Conservation (phyloP, 2,113 vertebrate species). For the Cavia aperea region DNA sequence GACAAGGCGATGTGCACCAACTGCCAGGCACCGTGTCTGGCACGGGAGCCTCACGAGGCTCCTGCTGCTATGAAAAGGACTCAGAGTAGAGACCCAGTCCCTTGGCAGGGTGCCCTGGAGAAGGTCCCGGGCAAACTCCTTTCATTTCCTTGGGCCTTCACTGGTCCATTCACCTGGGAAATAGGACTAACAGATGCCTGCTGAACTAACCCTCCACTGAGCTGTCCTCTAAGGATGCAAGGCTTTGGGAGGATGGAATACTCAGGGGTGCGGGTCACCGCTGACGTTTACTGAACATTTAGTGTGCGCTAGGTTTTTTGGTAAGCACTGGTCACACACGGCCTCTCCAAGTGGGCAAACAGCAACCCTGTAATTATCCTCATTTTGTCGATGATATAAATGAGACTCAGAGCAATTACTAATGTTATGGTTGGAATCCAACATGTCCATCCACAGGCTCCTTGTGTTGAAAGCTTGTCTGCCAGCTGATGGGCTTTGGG, state of each 20-base stretch:
- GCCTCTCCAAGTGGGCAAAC: neutral
- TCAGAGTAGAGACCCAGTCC: too few relatives aligned
- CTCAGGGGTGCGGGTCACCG: neutral
- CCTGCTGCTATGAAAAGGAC: neutral
- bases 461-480: neutral
- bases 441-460: neutral
- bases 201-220: neutral
- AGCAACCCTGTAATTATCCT: slow-evolving; percentile 26
- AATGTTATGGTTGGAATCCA: neutral
- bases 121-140: neutral
- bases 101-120: too few relatives aligned
- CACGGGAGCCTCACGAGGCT: rapidly evolving
- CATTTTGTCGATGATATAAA: slow-evolving; percentile 28
- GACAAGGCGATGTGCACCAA: neutral
- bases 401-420: slow-evolving; percentile 26
- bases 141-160: neutral
- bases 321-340: neutral
- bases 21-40: rapidly evolving
- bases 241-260: neutral
- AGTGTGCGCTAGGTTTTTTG: neutral
- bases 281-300: neutral
- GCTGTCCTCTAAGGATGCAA: neutral
- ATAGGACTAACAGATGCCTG: neutral
- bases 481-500: neutral
- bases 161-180: neutral